Base-by-base conservation (phyloP, 2,113 vertebrate species). In the Nanorana parkeri region DNA sequence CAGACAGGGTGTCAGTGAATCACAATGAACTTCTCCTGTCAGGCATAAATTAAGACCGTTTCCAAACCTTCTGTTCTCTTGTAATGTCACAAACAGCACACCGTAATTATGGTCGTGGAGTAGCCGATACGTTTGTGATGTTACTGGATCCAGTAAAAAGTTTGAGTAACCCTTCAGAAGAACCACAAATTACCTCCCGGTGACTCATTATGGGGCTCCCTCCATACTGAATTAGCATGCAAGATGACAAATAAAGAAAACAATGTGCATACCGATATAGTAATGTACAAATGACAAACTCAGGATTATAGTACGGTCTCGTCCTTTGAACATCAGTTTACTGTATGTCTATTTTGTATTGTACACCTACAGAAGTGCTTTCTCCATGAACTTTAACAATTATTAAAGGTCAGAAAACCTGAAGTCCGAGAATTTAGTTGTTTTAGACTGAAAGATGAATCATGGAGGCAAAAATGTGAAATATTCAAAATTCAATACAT, bases 171-270 rank as follows among this genome's bases (percentile, higher is more conserved):
- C 26, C 36, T 51, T 77, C 32, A 64, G 21, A 65, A 28, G 56
- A 76, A 64, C n/a, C 52, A 26, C 47, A 65, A 21, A 66, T 78
- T 78, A 65, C 32, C 47, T 52, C 26, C 24, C 54, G 41, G 23
- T 65, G 75, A 78, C 61, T 78, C 75, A 65, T 28, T 24, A 51
- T 24, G 17, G 63, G 61, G 21, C 36, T 66, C 47, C 24, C 41
- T 66, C 1, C 52, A n/a, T n/a, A 66, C 24, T 51, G 26, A 52
- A 52, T 66, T 20, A 77, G 75, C 29, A 23, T 65, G 41, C 21
- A 52, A n/a, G 58, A 78, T 77, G 75, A 78, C 21, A 21, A 66
- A 52, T 54, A 78, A 77, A 64, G 74, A 63, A 64, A 77, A 77
- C 74, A 77, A 64, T 17, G 23, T 56, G 51, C 71, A 32, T 17